phyloP scores from a whole-genome alignment of 2,113 vertebrate species.

The Caranx melampygus region DNA sequence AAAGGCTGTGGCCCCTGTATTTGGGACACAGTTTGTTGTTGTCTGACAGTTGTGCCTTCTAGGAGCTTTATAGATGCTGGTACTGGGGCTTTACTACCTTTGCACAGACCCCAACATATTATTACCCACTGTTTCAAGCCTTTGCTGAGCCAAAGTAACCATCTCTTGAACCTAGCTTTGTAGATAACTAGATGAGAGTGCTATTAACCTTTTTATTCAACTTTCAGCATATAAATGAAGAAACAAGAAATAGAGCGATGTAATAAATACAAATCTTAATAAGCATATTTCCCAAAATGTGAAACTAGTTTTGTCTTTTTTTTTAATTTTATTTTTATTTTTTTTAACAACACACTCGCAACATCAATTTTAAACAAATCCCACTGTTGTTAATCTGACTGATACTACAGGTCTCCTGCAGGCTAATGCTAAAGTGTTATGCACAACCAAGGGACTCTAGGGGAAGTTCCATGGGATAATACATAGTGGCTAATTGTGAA shows the following conservation, averaged over 20 bases:
- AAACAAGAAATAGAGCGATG: not conserved
- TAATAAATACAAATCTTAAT: not conserved
- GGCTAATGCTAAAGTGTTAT: constrained; percentile 49
- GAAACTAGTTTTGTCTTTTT: constrained; percentile 19
- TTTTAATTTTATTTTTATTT: no score
- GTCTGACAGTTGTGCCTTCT: not conserved
- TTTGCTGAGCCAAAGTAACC: not conserved
- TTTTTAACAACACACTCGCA: constrained; percentile 60
- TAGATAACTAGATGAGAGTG: not conserved
- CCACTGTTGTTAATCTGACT: constrained; percentile 19
- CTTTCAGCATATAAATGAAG: not conserved
- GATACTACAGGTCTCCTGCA: constrained; percentile 42
- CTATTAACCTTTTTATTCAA: not conserved
- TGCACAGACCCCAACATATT: not conserved
- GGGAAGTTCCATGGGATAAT: constrained; percentile 44
- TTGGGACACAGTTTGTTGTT: no score
- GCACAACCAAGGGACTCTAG: constrained; percentile 45
- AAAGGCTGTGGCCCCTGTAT: no score
- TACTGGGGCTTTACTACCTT: not conserved
- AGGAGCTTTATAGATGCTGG: not conserved
- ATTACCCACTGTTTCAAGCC: not conserved
- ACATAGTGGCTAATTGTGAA: constrained; percentile 54
- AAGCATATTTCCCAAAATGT: constrained; percentile 33
- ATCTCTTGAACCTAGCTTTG: not conserved
- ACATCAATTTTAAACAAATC: constrained; percentile 61